phyloP scores from a whole-genome alignment of 2,797 vertebrate species.

The Allenopithecus nigroviridis region DNA sequence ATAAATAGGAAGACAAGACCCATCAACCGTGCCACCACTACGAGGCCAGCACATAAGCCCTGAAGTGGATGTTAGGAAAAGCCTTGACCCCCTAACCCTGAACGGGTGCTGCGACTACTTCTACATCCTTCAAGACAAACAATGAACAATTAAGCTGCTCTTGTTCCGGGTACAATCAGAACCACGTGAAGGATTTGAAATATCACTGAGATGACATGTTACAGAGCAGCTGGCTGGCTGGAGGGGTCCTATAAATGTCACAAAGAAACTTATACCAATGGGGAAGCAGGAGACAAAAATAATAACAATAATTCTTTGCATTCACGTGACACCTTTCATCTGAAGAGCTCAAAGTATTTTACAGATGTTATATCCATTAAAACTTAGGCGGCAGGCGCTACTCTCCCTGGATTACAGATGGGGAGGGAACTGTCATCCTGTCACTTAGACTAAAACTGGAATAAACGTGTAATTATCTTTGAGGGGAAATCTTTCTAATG shows the following conservation, averaged over 20 bases:
- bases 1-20: neutral
- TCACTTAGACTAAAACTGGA: conserved; percentile 76
- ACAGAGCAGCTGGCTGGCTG: conserved; percentile 63
- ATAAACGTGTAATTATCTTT: conserved; percentile 74
- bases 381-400: conserved; percentile 65
- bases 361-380: conserved; percentile 75
- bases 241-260: conserved; percentile 69
- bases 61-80: conserved; percentile 35
- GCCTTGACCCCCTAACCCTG: conserved; percentile 41
- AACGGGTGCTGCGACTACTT: neutral
- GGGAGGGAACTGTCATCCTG: conserved; percentile 67
- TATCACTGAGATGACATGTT: conserved; percentile 41
- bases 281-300: conserved; percentile 71
- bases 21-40: neutral
- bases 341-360: conserved; percentile 72
- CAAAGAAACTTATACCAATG: conserved; percentile 51
- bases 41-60: neutral
- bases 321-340: conserved; percentile 75
- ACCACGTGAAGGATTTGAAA: conserved; percentile 68
- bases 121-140: conserved; percentile 57
- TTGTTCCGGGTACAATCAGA: conserved; percentile 52
- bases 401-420: conserved; percentile 71
- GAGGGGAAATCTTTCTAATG: conserved; percentile 74
- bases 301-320: conserved; percentile 74
- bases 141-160: conserved; percentile 43